Evolutionary conservation across 2,888 invertebrate species (phyloP).

Genomic region (Cyaniris semiargus): DNA sequence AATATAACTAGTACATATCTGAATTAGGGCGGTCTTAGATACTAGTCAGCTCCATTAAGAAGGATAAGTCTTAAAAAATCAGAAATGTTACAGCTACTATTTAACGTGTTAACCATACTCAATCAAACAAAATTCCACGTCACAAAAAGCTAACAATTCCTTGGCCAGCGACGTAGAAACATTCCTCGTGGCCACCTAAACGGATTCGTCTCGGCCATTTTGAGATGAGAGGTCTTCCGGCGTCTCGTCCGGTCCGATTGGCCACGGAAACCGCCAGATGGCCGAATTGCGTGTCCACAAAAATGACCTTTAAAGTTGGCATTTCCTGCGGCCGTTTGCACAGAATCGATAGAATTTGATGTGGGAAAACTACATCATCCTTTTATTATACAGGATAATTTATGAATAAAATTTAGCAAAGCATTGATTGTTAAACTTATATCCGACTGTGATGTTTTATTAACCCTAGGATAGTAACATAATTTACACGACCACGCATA

Average conservation of each 20-base stretch:
- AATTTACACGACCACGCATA: too few relatives aligned
- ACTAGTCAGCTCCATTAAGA: too few relatives aligned
- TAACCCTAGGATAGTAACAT: too few relatives aligned
- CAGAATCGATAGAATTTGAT: background rate
- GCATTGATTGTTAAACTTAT: too few relatives aligned
- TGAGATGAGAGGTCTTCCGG: constrained; percentile 75
- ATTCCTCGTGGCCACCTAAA: constrained; percentile 62
- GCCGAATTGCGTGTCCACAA: constrained; percentile 37
- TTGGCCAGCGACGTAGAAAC: constrained; percentile 71
- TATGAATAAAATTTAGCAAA: too few relatives aligned
- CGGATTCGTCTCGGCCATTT: constrained; percentile 72
- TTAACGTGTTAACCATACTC: constrained; percentile 27
- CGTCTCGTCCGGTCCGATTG: constrained; percentile 61
- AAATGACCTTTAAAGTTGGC: constrained; percentile 7
- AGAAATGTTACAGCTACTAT: background rate
- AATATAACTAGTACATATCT: too few relatives aligned
- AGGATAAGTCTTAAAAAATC: too few relatives aligned
- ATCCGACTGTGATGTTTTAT: too few relatives aligned
- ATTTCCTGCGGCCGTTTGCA: background rate
- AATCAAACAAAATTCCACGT: constrained; percentile 66
- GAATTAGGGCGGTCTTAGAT: too few relatives aligned
- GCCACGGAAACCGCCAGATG: constrained; percentile 42
- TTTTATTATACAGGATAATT: background rate
- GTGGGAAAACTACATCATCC: background rate
- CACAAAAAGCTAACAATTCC: constrained; percentile 60